Evolutionary conservation across 2,113 vertebrate genomes (phyloP).

Genomic region (Melozone crissalis): DNA sequence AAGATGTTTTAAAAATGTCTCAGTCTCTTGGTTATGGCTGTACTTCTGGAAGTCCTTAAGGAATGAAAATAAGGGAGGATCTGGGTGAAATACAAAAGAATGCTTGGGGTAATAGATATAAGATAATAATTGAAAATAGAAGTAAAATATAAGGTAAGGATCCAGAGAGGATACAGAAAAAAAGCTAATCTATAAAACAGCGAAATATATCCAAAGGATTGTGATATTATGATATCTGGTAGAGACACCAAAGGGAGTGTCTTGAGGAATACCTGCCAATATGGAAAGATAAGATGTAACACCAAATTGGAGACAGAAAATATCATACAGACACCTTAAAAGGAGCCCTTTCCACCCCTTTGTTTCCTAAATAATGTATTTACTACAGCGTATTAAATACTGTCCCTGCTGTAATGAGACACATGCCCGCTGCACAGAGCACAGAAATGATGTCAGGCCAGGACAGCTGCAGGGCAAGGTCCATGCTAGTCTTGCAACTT

Average conservation of each 20-base stretch:
- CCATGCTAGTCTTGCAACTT: not conserved
- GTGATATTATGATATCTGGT: not conserved
- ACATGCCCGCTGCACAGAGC: not conserved
- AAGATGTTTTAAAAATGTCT: not conserved
- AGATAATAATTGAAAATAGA: not conserved
- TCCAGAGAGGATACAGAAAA: not conserved
- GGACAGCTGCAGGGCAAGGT: not conserved
- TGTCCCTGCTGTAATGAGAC: not conserved
- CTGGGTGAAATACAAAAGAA: not conserved
- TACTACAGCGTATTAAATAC: not conserved
- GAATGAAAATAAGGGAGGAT: not conserved
- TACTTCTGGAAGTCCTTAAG: not conserved
- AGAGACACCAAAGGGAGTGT: not conserved
- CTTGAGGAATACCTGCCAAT: not conserved
- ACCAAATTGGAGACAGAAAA: not conserved
- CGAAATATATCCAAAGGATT: not conserved
- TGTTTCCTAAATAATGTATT: not conserved
- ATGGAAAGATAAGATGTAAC: not conserved
- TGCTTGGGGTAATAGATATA: not conserved
- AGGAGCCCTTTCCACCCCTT: not conserved
- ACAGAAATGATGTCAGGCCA: not conserved
- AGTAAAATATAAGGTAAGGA: not conserved
- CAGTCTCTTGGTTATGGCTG: not conserved
- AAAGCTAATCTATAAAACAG: not conserved
- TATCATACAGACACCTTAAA: not conserved